Base-by-base conservation (phyloP, 2,888 invertebrate genomes). In the Scelioninae gen. 1 region DNA sequence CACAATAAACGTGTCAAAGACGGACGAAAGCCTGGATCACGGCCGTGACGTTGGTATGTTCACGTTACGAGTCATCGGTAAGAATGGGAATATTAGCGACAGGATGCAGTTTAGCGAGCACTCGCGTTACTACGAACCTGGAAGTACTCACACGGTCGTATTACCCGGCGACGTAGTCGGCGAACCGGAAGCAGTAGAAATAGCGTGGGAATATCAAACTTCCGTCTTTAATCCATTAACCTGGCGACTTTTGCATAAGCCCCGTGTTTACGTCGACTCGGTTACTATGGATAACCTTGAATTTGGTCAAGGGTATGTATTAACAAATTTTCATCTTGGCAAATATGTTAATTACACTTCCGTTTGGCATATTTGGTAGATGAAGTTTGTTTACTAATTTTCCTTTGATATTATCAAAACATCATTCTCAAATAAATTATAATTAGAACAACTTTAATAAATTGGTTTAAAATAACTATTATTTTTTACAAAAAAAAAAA, bases 191-290 rank as follows among this genome's bases (percentile, higher is more conserved):
- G 94, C 95, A 0, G 95, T 95, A 0, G 94, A 95, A 84, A 94
- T 97, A 0, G 94, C 95, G 87, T 97, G 96, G 96, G 95, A 95
- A 87, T 97, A 96, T 87, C 95, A 95, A 87, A 95, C 95, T 3
- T 96, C 95, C 83, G 91, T 96, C 23, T 94, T 97, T 86, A 97
- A 97, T 92, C 96, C 97, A 0, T 94, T 97, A 84, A 97, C 97
- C 0, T 97, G 97, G 97, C 93, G 97, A 75, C 92, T 97, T 43
- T 92, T 97, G 8, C 94, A 95, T 72, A 95, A 95, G 5, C 96
- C 97, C 0, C 94, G 95, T 83, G 95, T 97, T 69, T 96, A 95
- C 89, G 93, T 97, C 58, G 95, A 95, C 75, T 95, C 95, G 82
- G 92, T 97, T 47, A 94, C 94, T 56, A 93, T 97, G 43, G 95